Base-by-base conservation (phyloP, 2,888 invertebrate species). In the Drosophila heteroneura region DNA sequence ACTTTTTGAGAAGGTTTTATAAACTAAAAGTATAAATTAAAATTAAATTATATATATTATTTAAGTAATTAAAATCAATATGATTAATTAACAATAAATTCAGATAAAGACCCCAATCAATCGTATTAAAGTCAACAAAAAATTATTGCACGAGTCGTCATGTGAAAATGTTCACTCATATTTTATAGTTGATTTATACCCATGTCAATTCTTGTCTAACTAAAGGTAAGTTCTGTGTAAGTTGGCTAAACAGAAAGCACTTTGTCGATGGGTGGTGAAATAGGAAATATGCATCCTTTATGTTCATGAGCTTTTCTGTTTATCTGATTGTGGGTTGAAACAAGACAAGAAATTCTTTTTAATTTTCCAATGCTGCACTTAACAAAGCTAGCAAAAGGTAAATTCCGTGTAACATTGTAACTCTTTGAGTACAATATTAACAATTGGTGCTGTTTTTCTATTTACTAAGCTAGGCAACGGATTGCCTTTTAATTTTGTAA, bases 231-330 rank as follows among this genome's bases (percentile, higher is more conserved):
- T 47, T 47, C 28, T 26, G 5, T 0, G 16, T 9, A 26, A 9
- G 26, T 7, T 26, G 26, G 47, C 10, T 16, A 26, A 16, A 9
- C 16, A 26, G 16, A 1, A 26, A 47, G 16, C 28, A 47, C 26
- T 47, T 26, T 47, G 16, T 16, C 26, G 14, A 47, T 47, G 47
- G 2, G 16, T 47, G 12, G 44, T 12, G 6, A 44, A 9, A 26
- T 2, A 5, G 64, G 26, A 53, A 54, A 12, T 30, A 12, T 32
- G 30, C 58, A 58, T 58, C 22, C 22, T 26, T 64, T 39, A 33
- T 61, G 33, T 39, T 72, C 47, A 57, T 54, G 37, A 6, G n/a
- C 5, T 14, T 33, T 52, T 44, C 39, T 49, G 56, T 30, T 28
- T 26, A 47, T 35, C 32, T 14, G 39, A 39, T 9, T 33, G n/a